phyloP scores from a whole-genome alignment of 2,888 invertebrate species.

The Trissoscelio sp. region DNA sequence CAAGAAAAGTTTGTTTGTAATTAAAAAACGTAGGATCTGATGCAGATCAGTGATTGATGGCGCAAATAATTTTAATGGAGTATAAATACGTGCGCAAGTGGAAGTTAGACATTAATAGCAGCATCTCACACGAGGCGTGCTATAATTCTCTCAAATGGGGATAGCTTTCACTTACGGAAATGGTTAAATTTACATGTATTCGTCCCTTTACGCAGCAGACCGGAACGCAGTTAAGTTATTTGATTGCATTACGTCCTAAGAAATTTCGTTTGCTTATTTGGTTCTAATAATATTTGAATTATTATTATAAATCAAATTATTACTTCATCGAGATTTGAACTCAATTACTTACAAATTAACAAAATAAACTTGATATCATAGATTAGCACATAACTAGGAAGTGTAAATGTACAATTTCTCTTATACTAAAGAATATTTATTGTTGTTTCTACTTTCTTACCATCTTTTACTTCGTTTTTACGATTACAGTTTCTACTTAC shows the following conservation, averaged over 20 bases:
- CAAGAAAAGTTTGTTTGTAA: neutral
- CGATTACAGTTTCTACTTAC: neutral
- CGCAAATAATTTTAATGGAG: slow-evolving; percentile 29
- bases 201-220: slow-evolving; percentile 16
- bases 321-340: neutral
- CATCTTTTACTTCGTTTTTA: neutral
- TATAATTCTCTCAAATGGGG: slow-evolving; percentile 35
- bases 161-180: slow-evolving; percentile 45
- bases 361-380: neutral
- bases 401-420: neutral
- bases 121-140: slow-evolving; percentile 30
- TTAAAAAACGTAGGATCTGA: slow-evolving; percentile 1
- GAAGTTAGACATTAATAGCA: slow-evolving; percentile 21
- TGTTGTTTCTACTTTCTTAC: neutral
- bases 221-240: slow-evolving; percentile 35
- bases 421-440: neutral
- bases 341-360: neutral
- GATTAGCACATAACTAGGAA: neutral
- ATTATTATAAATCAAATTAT: no score
- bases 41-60: slow-evolving; percentile 24
- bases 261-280: slow-evolving; percentile 1
- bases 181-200: slow-evolving; percentile 41
- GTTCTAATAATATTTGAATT: neutral
- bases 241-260: slow-evolving; percentile 19
- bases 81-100: slow-evolving; percentile 21